Evolutionary conservation across 2,888 invertebrate species (phyloP).

Genomic region (Tenthredo distinguenda): DNA sequence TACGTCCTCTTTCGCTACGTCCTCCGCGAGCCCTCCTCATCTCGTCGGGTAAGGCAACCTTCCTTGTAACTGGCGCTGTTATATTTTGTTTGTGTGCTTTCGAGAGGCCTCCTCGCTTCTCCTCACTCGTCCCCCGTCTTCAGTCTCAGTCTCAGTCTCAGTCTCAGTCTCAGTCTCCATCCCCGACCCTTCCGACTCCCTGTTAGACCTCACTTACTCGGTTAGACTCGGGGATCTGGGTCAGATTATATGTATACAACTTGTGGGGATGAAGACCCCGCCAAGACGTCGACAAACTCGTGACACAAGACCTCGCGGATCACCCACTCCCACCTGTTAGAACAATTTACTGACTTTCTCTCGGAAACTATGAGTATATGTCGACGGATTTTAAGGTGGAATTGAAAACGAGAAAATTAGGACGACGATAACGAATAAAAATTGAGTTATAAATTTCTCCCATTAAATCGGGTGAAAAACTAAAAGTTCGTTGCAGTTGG

Average conservation of each 20-base stretch:
- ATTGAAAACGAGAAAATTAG: too few species aligned
- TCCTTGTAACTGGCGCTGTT: conserved; percentile 71
- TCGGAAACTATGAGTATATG: background rate
- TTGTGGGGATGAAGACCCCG: conserved; percentile 44
- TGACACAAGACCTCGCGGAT: conserved; percentile 19
- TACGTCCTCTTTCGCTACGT: conserved; percentile 56
- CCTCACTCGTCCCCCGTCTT: conserved; percentile 53
- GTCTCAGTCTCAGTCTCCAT: conserved; percentile 54
- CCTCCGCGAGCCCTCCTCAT: conserved; percentile 56
- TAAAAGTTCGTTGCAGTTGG: conserved; percentile 16
- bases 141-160: conserved; percentile 48
- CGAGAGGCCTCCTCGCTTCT: conserved; percentile 67
- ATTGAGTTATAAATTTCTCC: background rate
- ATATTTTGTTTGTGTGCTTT: conserved; percentile 74
- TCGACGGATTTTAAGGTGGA: too few species aligned
- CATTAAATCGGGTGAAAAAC: background rate
- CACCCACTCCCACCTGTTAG: conserved; percentile 23
- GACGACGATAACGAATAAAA: background rate
- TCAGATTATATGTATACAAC: conserved; percentile 70
- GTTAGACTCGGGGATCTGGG: conserved; percentile 72
- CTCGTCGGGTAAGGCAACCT: conserved; percentile 67
- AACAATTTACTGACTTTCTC: background rate
- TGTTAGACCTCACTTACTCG: conserved; percentile 72
- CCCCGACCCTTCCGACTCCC: conserved; percentile 58
- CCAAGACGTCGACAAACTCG: conserved; percentile 25